phyloP scores from a whole-genome alignment of 2,888 invertebrate species.

The Sarcophaga subvicina region DNA sequence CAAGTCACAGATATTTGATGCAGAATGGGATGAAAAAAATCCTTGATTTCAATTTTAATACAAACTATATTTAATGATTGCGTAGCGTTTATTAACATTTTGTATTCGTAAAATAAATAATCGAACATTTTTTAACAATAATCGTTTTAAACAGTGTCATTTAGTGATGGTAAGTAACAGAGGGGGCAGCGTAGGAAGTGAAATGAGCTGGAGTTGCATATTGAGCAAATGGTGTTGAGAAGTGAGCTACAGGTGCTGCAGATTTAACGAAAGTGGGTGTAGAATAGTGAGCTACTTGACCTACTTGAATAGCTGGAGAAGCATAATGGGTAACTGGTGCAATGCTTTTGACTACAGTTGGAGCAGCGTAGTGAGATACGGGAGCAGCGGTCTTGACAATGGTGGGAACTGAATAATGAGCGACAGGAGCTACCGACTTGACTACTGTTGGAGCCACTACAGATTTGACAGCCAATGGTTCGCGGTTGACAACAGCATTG shows the following conservation, averaged over 20 bases:
- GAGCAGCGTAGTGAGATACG: conserved; percentile 64
- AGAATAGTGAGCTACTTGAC: conserved; percentile 46
- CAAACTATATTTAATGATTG: too few relatives aligned
- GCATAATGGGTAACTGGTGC: conserved; percentile 66
- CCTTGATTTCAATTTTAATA: too few relatives aligned
- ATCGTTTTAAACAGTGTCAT: background rate
- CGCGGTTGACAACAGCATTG: conserved; percentile 73
- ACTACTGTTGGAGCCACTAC: conserved; percentile 37
- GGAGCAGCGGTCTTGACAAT: conserved; percentile 70
- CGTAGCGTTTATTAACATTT: background rate
- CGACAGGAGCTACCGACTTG: conserved; percentile 41
- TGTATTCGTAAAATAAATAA: conserved; percentile 52
- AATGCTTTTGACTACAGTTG: conserved; percentile 34
- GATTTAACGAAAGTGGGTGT: conserved; percentile 60
- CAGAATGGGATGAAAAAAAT: too few relatives aligned
- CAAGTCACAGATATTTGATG: too few relatives aligned
- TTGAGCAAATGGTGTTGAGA: conserved; percentile 66
- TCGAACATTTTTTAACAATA: conserved; percentile 22
- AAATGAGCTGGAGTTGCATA: conserved; percentile 58
- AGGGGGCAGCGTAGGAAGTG: conserved; percentile 66
- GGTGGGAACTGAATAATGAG: conserved; percentile 37
- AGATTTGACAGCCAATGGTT: conserved; percentile 60
- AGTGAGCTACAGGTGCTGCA: conserved; percentile 64
- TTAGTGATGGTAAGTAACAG: conserved; percentile 74
- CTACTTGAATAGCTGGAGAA: conserved; percentile 45